Conservation (phyloP, 2,113 vertebrate genomes). For the Corythornis madagascariensis region DNA sequence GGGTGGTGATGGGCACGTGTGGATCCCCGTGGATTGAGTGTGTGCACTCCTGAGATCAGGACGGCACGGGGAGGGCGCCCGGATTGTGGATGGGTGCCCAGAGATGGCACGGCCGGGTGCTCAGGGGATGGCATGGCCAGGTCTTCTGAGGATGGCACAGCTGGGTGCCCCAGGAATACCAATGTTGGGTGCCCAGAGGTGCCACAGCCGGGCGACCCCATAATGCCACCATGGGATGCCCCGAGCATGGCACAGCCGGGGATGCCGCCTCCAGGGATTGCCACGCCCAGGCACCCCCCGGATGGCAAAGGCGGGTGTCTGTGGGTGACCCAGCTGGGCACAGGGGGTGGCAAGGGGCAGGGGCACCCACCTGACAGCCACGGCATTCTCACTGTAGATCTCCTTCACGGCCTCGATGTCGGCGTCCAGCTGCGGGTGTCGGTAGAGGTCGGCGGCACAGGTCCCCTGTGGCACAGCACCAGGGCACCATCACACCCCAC, state of each 20-base stretch:
- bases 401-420: conserved; percentile 98
- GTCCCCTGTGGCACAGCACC: conserved; percentile 81
- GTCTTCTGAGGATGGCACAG: neutral
- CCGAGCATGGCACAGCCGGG: accelerated
- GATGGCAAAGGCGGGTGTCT: accelerated
- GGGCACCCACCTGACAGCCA: conserved; percentile 86
- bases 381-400: conserved; percentile 95
- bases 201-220: neutral
- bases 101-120: accelerated
- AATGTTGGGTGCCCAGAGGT: neutral
- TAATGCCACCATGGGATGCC: neutral
- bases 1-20: accelerated
- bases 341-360: neutral
- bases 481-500: accelerated
- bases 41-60: accelerated
- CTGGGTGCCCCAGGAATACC: too few relatives aligned
- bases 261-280: too few relatives aligned
- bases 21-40: accelerated
- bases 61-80: accelerated
- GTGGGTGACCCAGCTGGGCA: accelerated
- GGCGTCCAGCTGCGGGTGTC: conserved; percentile 95
- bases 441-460: conserved; percentile 95
- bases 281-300: accelerated
- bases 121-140: accelerated
- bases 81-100: neutral